Evolutionary conservation across 2,113 vertebrate genomes (phyloP).

Genomic region (Mustelus asterias): DNA sequence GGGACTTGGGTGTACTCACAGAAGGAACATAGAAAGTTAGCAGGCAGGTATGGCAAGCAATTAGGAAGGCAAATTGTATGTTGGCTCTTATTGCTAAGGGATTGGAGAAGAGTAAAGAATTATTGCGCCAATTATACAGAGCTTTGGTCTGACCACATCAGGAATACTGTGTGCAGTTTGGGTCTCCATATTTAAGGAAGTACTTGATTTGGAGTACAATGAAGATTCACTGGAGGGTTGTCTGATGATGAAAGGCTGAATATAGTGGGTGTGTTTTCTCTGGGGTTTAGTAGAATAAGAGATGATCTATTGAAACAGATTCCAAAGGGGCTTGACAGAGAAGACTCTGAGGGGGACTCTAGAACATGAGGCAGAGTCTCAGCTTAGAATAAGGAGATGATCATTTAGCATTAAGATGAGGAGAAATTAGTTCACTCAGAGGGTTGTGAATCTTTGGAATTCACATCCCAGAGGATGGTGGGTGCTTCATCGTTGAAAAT

Average conservation of each 20-base stretch:
- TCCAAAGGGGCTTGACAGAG: too few species aligned
- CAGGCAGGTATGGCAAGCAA: too few species aligned
- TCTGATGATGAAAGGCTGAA: neutral
- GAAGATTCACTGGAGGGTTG: neutral
- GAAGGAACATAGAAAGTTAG: neutral
- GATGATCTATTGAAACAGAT: neutral
- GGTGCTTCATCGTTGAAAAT: too few species aligned
- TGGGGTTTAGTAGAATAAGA: neutral
- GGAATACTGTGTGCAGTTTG: neutral
- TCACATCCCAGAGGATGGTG: neutral
- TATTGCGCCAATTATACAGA: too few species aligned
- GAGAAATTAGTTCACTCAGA: neutral
- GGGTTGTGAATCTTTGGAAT: neutral
- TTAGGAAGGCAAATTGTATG: neutral
- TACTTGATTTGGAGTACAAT: neutral
- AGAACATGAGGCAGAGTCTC: neutral
- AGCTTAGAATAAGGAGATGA: neutral
- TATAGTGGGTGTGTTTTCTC: neutral
- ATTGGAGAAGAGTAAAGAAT: too few species aligned
- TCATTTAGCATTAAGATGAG: neutral
- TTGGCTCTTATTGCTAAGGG: neutral
- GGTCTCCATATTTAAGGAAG: neutral
- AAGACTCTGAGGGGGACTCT: too few species aligned
- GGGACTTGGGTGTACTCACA: neutral
- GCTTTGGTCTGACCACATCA: neutral